Base-by-base conservation (phyloP, 2,113 vertebrate species). In the Ranitomeya variabilis region DNA sequence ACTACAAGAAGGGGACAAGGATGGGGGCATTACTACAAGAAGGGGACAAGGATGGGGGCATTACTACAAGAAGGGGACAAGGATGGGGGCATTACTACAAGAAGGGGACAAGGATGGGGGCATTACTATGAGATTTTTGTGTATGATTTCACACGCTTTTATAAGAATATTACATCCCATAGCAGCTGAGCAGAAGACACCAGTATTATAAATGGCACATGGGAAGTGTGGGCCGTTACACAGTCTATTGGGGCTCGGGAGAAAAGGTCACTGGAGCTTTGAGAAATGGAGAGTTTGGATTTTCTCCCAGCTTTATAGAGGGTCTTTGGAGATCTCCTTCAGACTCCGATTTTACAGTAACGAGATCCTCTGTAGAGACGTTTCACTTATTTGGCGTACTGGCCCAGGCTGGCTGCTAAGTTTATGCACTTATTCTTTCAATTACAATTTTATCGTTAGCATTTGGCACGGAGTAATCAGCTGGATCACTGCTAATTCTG, bases 381-480 rank as follows among this genome's bases (percentile, higher is more conserved):
- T 71, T 13, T 87, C 78, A 80, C 78, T 80, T 60, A 31, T 21
- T 77, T 78, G 76, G 76, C 76, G 21, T n/a, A 54, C 54, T 31
- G 64, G 11, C 80, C 26, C 37, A 13, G 0, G 80, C 80, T 83
- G 80, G 60, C 80, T 64, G 80, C 60, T 51, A 62, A 83, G 31
- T 83, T 83, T 66, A n/a, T 66, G 80, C 80, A 55, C 51, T 83
- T 66, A 66, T 83, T 66, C 80, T 83, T 83, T n/a, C 80, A 83
- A 83, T 83, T 83, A 83, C 31, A 51, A n/a, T 66, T 66, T 83
- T 62, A 52, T 66, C 15, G 80, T 66, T 66, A n/a, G 60, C 37
- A 83, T 83, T 83, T 83, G 80, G 80, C 80, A 83, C 31, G 4
- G 21, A 60, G 6, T 66, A 82, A 66, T 83, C 80, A 51, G 80